Conservation (phyloP, 1,140 invertebrate genomes). For the Drosophila littoralis region DNA sequence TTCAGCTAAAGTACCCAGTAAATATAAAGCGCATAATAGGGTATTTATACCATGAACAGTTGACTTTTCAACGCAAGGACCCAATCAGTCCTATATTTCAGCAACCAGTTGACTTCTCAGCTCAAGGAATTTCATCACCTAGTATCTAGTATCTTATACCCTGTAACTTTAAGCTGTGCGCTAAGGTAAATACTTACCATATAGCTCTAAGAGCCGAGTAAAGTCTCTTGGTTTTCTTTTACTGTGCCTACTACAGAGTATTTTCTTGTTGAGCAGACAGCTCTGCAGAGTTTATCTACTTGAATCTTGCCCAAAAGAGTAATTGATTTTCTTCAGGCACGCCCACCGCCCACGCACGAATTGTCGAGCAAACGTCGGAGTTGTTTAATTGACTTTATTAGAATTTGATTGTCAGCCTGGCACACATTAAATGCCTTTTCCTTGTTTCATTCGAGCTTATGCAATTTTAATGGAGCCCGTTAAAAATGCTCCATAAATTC, state of each 20-base stretch:
- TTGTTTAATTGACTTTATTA: slow-evolving; percentile 70
- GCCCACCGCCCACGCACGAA: not conserved
- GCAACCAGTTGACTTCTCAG: no score
- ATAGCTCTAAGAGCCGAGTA: no score
- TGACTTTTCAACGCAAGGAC: no score
- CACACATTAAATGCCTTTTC: slow-evolving; percentile 66
- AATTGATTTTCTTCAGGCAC: slow-evolving; percentile 10
- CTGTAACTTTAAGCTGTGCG: no score
- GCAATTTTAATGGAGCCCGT: slow-evolving; percentile 65
- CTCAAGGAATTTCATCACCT: no score
- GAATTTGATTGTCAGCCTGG: slow-evolving; percentile 60
- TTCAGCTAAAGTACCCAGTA: no score
- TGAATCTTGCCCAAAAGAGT: not conserved
- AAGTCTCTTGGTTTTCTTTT: no score
- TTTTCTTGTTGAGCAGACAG: not conserved
- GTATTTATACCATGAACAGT: no score
- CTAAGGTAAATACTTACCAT: no score
- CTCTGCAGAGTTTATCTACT: not conserved
- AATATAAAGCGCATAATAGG: no score
- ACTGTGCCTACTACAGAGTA: not conserved
- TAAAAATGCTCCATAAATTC: slow-evolving; percentile 60
- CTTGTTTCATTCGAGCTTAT: slow-evolving; percentile 69
- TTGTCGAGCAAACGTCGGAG: slow-evolving; percentile 24
- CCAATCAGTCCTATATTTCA: no score
- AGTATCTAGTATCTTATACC: no score